A percentile compares a stretch with the other conserved stretches of the same genome.
Conservation (phyloP, 2,888 invertebrate genomes). For the Erebia aethiops region DNA sequence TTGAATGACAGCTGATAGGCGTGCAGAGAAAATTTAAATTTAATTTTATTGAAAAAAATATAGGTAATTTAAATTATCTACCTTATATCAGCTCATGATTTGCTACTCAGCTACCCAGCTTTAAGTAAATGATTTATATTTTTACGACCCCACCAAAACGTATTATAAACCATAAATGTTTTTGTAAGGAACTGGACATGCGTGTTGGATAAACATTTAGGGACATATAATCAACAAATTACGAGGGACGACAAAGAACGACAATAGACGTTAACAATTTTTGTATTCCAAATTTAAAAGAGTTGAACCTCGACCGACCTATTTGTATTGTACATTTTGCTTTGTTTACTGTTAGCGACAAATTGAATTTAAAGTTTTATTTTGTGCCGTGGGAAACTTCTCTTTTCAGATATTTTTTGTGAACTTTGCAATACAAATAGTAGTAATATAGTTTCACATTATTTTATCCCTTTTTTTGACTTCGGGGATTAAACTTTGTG, state of each 20-base stretch:
- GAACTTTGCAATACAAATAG: neutral
- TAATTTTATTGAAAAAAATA: too few species aligned
- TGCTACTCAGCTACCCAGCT: too few species aligned
- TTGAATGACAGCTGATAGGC: too few species aligned
- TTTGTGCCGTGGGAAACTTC: constrained; percentile 18
- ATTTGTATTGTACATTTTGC: constrained; percentile 36
- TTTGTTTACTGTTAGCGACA: constrained; percentile 30
- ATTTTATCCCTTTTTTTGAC: neutral
- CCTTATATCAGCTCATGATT: too few species aligned
- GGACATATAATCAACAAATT: constrained; percentile 11
- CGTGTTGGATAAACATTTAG: constrained; percentile 14
- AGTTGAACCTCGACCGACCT: constrained; percentile 31
- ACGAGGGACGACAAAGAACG: constrained; percentile 12
- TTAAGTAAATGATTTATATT: too few species aligned
- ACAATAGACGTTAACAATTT: constrained; percentile 18
- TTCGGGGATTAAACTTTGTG: neutral
- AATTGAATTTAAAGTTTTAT: constrained; percentile 35
- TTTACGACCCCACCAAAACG: neutral
- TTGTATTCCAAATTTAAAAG: constrained; percentile 23
- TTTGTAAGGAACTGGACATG: constrained; percentile 4
- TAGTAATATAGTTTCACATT: neutral
- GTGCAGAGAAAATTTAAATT: too few species aligned
- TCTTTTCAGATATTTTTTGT: constrained; percentile 19
- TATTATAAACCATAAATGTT: neutral
- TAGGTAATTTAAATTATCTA: too few species aligned